Conservation (phyloP, 2,888 invertebrate genomes). For the Chalcosyrphus nemorum region DNA sequence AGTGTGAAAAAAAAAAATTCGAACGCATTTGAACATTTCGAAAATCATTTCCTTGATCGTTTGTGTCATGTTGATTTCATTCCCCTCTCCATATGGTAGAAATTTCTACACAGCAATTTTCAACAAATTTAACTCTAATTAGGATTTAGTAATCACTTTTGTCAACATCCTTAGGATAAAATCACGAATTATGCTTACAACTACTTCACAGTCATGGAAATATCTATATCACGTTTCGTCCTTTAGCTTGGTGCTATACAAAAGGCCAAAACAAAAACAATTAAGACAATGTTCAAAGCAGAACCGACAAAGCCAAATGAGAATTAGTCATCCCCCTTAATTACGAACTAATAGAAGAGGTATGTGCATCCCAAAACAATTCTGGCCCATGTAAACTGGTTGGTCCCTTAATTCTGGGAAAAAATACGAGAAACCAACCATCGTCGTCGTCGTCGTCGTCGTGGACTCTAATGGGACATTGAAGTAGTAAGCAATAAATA, state of each 20-base stretch:
- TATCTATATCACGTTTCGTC: conserved; percentile 29
- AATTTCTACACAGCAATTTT: neutral
- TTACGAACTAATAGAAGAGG: conserved; percentile 43
- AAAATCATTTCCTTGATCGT: neutral
- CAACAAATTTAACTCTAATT: conserved; percentile 29
- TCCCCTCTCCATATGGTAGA: neutral
- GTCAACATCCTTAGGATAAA: conserved; percentile 27
- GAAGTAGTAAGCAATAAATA: conserved; percentile 44
- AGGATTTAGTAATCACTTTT: conserved; percentile 25
- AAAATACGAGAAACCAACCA: neutral
- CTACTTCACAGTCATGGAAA: conserved; percentile 14
- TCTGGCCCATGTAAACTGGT: neutral
- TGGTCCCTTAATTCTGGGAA: neutral
- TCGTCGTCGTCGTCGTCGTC: neutral
- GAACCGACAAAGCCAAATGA: conserved; percentile 8
- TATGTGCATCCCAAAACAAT: neutral
- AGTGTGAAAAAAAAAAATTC: no score
- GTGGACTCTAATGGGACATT: conserved; percentile 8
- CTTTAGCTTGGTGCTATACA: neutral
- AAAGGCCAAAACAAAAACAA: conserved; percentile 33
- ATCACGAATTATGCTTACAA: conserved; percentile 14
- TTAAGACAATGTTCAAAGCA: conserved; percentile 10
- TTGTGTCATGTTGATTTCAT: neutral
- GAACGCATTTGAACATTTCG: no score
- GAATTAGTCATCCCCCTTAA: conserved; percentile 41